Evolutionary conservation across 2,113 vertebrate genomes (phyloP).

Genomic region (Coryphaenoides rupestris): DNA sequence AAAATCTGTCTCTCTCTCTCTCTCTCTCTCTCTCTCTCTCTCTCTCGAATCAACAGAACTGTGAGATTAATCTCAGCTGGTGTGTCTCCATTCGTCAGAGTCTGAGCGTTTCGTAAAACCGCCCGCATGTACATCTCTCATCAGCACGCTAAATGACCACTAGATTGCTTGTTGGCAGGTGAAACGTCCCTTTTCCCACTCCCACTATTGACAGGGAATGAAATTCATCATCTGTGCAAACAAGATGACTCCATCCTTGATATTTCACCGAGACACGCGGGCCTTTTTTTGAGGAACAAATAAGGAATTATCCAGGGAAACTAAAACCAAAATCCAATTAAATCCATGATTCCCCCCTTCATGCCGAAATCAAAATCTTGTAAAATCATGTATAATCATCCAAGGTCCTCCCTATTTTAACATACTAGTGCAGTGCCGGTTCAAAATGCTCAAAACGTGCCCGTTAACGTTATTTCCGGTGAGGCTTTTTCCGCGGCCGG

Average conservation of each 20-base stretch:
- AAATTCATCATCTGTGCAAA: conserved; percentile 22
- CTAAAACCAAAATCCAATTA: no score
- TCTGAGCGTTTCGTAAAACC: conserved; percentile 44
- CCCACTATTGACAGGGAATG: conserved; percentile 8
- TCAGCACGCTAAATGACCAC: conserved; percentile 20
- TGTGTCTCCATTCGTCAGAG: conserved; percentile 24
- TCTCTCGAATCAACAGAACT: conserved; percentile 36
- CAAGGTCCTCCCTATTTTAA: no score
- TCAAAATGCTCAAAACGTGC: no score
- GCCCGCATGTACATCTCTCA: conserved; percentile 12
- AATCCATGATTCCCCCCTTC: no score
- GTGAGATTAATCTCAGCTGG: conserved; percentile 30
- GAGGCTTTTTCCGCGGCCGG: no score
- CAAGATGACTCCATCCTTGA: conserved; percentile 11
- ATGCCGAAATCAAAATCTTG: no score
- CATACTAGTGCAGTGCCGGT: no score
- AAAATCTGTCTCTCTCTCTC: conserved; percentile 25
- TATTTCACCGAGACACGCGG: neutral
- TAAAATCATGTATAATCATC: no score
- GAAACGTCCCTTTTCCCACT: conserved; percentile 12
- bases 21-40: conserved; percentile 32
- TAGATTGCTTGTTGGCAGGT: conserved; percentile 33
- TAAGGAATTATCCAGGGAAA: no score
- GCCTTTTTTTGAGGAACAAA: no score
- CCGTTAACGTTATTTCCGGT: no score